Conservation (phyloP, 2,113 vertebrate species). For the Geococcyx californianus region DNA sequence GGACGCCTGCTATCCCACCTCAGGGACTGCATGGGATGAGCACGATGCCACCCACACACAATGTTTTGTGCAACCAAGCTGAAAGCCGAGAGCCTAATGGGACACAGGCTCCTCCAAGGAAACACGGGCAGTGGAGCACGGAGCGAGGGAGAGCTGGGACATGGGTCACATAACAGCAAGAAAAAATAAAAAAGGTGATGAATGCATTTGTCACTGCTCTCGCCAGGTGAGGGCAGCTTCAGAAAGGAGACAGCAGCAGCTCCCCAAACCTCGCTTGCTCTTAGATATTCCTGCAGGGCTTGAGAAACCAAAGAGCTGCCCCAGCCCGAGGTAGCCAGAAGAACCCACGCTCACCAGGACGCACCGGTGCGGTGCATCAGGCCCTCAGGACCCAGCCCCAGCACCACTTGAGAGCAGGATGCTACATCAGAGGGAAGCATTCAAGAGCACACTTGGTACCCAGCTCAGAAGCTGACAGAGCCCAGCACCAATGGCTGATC, state of each 20-base stretch:
- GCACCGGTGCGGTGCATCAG: accelerated
- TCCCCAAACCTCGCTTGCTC: background rate
- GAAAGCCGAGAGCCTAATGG: background rate
- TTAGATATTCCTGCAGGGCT: background rate
- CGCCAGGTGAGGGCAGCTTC: accelerated
- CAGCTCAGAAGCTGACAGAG: background rate
- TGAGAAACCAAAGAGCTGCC: background rate
- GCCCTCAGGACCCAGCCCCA: background rate
- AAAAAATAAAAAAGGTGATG: background rate
- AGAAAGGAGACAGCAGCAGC: background rate
- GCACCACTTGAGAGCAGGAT: background rate
- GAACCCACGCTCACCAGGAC: accelerated
- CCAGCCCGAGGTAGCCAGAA: background rate
- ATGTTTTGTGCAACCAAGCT: background rate
- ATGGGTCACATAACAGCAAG: background rate
- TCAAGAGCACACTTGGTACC: background rate
- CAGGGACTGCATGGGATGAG: accelerated
- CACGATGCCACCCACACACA: accelerated
- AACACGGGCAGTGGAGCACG: accelerated
- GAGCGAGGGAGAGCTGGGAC: background rate
- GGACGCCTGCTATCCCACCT: accelerated
- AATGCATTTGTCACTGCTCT: background rate
- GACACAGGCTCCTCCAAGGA: accelerated
- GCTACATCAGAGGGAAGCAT: background rate
- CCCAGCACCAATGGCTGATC: background rate